These are phyloP conservation scores for Orthonychiurus folsomi DNA, from an alignment of 2,888 invertebrate species.

Conservation along the genomic window DNA sequence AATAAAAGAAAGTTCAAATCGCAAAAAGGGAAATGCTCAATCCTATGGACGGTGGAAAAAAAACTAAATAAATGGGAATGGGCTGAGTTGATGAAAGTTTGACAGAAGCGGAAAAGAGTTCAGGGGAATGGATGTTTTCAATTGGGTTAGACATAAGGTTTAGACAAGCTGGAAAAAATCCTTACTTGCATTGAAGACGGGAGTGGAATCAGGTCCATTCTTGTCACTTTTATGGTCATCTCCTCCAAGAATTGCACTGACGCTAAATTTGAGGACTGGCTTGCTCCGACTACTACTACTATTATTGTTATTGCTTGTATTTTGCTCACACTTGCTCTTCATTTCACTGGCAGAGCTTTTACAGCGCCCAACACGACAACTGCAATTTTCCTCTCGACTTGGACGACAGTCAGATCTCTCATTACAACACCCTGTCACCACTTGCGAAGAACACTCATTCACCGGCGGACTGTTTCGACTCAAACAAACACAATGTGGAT, in stretches of 20 bases:
- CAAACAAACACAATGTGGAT: conserved; percentile 27
- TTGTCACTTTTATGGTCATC: conserved; percentile 45
- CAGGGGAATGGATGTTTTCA: too few relatives aligned
- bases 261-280: conserved; percentile 82
- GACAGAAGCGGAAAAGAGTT: too few relatives aligned
- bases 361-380: conserved; percentile 22
- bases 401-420: not conserved
- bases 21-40: too few relatives aligned
- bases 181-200: conserved; percentile 39
- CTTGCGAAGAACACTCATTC: conserved; percentile 19
- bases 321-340: conserved; percentile 22
- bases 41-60: too few relatives aligned
- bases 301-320: conserved; percentile 22
- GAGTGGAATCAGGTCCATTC: conserved; percentile 32
- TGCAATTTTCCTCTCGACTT: conserved; percentile 12
- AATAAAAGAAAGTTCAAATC: too few relatives aligned
- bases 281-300: conserved; percentile 46
- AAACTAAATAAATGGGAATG: too few relatives aligned
- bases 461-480: conserved; percentile 21
- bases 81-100: too few relatives aligned
- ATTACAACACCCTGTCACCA: not conserved
- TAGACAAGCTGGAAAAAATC: not conserved
- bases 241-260: conserved; percentile 75
- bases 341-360: conserved; percentile 22
- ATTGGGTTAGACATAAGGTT: not conserved